Percentiles rank a stretch among this genome's conserved stretches.
Conservation (phyloP, 2,113 vertebrate genomes). For the Azemiops feae region DNA sequence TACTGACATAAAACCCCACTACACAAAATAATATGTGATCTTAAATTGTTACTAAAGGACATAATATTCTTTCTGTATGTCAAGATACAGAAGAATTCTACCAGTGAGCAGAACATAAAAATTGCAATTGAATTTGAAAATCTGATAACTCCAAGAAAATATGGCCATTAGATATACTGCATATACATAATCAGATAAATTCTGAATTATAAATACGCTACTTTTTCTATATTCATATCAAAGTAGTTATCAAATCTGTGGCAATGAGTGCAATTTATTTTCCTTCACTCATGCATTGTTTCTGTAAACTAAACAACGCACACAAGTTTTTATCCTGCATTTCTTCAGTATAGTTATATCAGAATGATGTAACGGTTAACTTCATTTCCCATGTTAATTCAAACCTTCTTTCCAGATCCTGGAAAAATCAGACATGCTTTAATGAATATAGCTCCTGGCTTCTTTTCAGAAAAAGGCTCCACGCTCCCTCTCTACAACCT, state of each 20-base stretch:
- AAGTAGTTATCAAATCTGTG: not conserved
- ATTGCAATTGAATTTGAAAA: not conserved
- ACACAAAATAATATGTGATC: not conserved
- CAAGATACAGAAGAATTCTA: not conserved
- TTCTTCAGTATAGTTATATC: conserved; percentile 26
- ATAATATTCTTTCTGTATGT: not conserved
- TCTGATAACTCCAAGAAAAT: not conserved
- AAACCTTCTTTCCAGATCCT: conserved; percentile 43
- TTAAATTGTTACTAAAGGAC: not conserved
- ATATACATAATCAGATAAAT: not conserved
- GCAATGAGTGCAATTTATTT: not conserved
- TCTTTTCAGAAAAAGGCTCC: conserved; percentile 44
- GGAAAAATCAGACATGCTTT: conserved; percentile 45
- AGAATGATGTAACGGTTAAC: conserved; percentile 17
- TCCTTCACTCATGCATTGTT: not conserved
- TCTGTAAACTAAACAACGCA: not conserved
- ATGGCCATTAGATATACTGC: not conserved
- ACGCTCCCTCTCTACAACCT: conserved; percentile 43
- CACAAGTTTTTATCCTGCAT: not conserved
- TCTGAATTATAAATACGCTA: not conserved
- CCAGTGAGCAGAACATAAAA: not conserved
- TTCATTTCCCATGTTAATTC: conserved; percentile 11
- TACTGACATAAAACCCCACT: not conserved
- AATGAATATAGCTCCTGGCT: conserved; percentile 44
- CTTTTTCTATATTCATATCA: not conserved